Conservation (phyloP, 2,797 vertebrate species). For the Chelon auratus region DNA sequence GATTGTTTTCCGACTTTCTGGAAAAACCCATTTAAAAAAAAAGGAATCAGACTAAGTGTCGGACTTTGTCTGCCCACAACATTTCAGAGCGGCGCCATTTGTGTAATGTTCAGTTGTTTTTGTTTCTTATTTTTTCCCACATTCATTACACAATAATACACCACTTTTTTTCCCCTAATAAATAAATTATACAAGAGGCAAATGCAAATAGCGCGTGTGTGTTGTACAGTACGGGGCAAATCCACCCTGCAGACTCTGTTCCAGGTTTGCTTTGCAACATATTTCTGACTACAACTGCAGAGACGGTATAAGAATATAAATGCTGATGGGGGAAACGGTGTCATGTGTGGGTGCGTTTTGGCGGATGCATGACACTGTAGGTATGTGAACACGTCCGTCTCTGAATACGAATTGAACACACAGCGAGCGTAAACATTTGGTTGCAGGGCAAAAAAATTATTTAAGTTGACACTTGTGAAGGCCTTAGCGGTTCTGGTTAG, state of each 20-base stretch:
- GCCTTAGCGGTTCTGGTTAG: slow-evolving; percentile 47
- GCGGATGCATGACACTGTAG: slow-evolving; percentile 32
- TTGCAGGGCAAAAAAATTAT: slow-evolving; percentile 35
- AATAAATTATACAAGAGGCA: slow-evolving; percentile 20
- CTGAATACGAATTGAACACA: slow-evolving; percentile 15
- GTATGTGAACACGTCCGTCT: slow-evolving; percentile 23
- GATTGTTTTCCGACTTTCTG: slow-evolving; percentile 28
- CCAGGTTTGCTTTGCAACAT: slow-evolving; percentile 39
- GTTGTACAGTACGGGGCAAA: slow-evolving; percentile 41
- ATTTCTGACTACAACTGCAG: slow-evolving; percentile 37
- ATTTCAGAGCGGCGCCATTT: slow-evolving; percentile 31
- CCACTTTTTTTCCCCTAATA: slow-evolving; percentile 13
- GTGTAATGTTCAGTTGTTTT: slow-evolving; percentile 36
- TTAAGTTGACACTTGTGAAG: slow-evolving; percentile 51
- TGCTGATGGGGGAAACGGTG: slow-evolving; percentile 1
- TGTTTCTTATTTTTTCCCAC: slow-evolving; percentile 4
- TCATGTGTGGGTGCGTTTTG: slow-evolving; percentile 17
- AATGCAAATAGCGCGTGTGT: slow-evolving; percentile 43
- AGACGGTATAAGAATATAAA: slow-evolving; percentile 38
- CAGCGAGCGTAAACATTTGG: slow-evolving; percentile 31
- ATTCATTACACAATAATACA: slow-evolving; percentile 30
- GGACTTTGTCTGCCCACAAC: slow-evolving; percentile 29
- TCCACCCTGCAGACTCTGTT: slow-evolving; percentile 39
- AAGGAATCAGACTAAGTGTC: slow-evolving; percentile 18
- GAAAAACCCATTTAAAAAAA: slow-evolving; percentile 12